phyloP scores from a whole-genome alignment of 2,888 invertebrate genomes.

The Lydus trimaculatus region DNA sequence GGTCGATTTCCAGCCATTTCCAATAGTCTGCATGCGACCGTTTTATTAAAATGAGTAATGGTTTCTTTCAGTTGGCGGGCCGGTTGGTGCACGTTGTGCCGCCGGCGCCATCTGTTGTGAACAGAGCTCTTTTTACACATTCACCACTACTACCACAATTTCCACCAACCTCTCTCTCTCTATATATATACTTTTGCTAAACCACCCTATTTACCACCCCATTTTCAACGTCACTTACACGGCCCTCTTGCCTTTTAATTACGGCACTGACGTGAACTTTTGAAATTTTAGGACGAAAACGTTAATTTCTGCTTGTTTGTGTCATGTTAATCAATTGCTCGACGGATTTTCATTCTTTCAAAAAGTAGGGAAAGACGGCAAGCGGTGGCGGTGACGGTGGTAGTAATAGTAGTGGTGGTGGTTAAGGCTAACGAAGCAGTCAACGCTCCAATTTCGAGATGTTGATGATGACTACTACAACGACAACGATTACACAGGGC shows the following conservation, averaged over 20 bases:
- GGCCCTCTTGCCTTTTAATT: constrained; percentile 57
- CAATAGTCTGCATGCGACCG: constrained; percentile 55
- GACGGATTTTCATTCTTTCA: constrained; percentile 29
- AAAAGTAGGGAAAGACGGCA: background rate
- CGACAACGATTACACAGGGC: background rate
- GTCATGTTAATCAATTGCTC: constrained; percentile 56
- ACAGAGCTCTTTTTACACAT: constrained; percentile 55
- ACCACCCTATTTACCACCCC: constrained; percentile 41
- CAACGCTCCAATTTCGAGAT: background rate
- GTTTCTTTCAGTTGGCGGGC: constrained; percentile 52
- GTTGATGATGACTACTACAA: background rate
- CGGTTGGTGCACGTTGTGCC: constrained; percentile 42
- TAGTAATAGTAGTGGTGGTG: background rate
- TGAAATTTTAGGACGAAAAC: constrained; percentile 57
- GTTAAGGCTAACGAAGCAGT: background rate
- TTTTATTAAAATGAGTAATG: constrained; percentile 59
- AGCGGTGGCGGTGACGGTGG: background rate
- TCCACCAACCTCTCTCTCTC: constrained; percentile 27
- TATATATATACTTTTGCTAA: constrained; percentile 31
- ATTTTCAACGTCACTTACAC: constrained; percentile 54
- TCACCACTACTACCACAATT: constrained; percentile 26
- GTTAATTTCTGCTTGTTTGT: constrained; percentile 56
- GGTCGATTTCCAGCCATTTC: constrained; percentile 39
- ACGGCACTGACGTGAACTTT: constrained; percentile 56
- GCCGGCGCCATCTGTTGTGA: constrained; percentile 57